A percentile compares a stretch with the other conserved stretches of the same genome.
phyloP scores from a whole-genome alignment of 2,113 vertebrate species.

The Cyprinus carpio region DNA sequence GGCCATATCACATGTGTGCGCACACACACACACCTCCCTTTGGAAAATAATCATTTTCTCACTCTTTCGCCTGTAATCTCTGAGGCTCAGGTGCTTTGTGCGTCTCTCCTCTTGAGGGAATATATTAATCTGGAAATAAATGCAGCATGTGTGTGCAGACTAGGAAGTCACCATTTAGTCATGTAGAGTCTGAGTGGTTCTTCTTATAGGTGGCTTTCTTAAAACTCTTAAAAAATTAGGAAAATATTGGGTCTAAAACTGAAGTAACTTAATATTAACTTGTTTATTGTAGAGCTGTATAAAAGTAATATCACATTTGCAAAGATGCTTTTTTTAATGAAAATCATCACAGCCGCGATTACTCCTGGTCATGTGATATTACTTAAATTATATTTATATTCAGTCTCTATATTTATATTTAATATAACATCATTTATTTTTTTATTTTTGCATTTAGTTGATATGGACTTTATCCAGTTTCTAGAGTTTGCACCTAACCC shows the following conservation, averaged over 20 bases:
- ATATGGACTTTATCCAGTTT: neutral
- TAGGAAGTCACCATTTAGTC: slow-evolving; percentile 19
- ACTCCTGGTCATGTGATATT: neutral
- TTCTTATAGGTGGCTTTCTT: neutral
- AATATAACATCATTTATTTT: neutral
- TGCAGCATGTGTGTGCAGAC: neutral
- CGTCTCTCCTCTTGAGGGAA: neutral
- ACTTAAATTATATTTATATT: neutral
- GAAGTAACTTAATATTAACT: too few species aligned
- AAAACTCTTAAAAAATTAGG: neutral
- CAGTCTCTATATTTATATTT: neutral
- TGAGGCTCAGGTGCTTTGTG: slow-evolving; percentile 30
- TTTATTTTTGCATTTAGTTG: neutral
- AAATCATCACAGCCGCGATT: neutral
- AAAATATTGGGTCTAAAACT: too few species aligned
- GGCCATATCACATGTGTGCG: neutral
- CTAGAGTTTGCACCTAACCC: slow-evolving; percentile 21
- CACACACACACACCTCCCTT: slow-evolving; percentile 15
- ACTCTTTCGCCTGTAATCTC: slow-evolving; percentile 61
- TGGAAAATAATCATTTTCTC: slow-evolving; percentile 61
- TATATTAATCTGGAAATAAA: slow-evolving; percentile 1
- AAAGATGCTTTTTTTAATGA: neutral
- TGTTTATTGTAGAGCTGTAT: too few species aligned
- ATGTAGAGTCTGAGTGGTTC: neutral
- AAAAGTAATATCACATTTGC: too few species aligned